These are phyloP conservation scores for Arothron firmamentum DNA, from an alignment of 2,113 vertebrate genomes.

Conservation along the genomic window DNA sequence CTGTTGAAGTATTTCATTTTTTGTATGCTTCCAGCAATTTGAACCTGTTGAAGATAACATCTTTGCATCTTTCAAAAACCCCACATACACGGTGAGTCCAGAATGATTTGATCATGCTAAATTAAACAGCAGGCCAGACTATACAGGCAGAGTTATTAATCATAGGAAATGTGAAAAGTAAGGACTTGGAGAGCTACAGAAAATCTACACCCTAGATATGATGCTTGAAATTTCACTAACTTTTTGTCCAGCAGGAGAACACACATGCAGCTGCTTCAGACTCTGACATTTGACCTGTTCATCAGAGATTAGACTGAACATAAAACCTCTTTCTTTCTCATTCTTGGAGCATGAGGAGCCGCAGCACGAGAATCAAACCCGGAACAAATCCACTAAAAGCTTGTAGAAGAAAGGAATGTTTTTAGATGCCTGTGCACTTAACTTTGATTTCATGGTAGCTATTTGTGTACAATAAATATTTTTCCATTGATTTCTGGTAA, in stretches of 20 bases:
- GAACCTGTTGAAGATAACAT: constrained; percentile 18
- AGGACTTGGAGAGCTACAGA: background rate
- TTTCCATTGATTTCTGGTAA: constrained; percentile 10
- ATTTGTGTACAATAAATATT: constrained; percentile 18
- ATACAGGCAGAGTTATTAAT: background rate
- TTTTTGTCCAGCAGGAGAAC: constrained; percentile 29
- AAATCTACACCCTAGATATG: background rate
- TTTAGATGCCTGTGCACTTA: background rate
- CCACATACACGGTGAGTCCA: constrained; percentile 53
- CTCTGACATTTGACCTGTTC: constrained; percentile 32
- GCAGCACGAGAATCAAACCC: background rate
- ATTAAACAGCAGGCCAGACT: background rate
- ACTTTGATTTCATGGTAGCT: constrained; percentile 12
- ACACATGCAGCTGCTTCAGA: constrained; percentile 2
- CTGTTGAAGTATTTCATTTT: constrained; percentile 5
- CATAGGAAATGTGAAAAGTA: background rate
- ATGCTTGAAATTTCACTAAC: background rate
- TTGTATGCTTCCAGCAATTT: constrained; percentile 10
- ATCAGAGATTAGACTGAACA: constrained; percentile 1
- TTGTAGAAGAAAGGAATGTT: constrained; percentile 5
- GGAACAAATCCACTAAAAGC: constrained; percentile 11
- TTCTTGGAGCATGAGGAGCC: background rate
- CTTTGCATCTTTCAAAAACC: constrained; percentile 41
- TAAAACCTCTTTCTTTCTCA: background rate
- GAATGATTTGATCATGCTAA: background rate